Conservation (phyloP, 2,888 invertebrate species). For the Epirrhoe alternata region DNA sequence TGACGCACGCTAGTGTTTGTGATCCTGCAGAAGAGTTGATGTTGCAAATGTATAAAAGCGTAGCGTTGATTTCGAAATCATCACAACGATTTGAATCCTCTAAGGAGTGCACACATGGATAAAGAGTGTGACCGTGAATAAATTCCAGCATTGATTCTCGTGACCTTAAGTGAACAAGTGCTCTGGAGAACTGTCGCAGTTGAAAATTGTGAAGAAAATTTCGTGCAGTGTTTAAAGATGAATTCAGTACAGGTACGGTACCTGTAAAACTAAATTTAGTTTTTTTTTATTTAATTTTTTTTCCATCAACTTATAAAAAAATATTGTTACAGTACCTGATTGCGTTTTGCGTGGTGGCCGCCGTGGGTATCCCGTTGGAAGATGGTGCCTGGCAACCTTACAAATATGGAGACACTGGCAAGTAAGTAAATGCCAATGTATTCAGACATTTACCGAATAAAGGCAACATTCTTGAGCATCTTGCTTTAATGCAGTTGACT, state of each 20-base stretch:
- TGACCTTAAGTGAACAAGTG: slow-evolving; percentile 57
- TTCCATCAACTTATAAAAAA: neutral
- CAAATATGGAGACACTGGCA: slow-evolving; percentile 72
- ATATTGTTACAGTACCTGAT: slow-evolving; percentile 60
- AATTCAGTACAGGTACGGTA: slow-evolving; percentile 63
- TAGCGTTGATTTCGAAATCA: slow-evolving; percentile 82
- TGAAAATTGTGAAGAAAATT: slow-evolving; percentile 39
- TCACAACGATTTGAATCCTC: slow-evolving; percentile 81
- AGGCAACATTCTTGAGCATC: slow-evolving; percentile 33
- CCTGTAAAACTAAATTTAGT: slow-evolving; percentile 6
- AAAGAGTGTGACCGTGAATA: slow-evolving; percentile 67
- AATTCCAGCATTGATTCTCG: slow-evolving; percentile 70
- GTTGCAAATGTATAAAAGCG: slow-evolving; percentile 83
- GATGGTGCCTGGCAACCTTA: slow-evolving; percentile 76
- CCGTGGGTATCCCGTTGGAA: slow-evolving; percentile 61
- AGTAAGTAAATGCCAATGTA: slow-evolving; percentile 74
- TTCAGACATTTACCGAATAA: slow-evolving; percentile 41
- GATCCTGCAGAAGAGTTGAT: slow-evolving; percentile 73
- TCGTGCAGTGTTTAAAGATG: slow-evolving; percentile 69
- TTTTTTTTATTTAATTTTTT: slow-evolving; percentile 18
- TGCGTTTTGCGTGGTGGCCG: slow-evolving; percentile 67
- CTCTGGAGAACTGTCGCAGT: slow-evolving; percentile 59
- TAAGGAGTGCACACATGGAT: slow-evolving; percentile 73
- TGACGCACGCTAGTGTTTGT: slow-evolving; percentile 58
- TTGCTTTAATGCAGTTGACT: slow-evolving; percentile 11